A percentile compares a stretch with the other conserved stretches of the same genome.
Conservation (phyloP, 2,797 vertebrate species). For the Eremophila alpestris region DNA sequence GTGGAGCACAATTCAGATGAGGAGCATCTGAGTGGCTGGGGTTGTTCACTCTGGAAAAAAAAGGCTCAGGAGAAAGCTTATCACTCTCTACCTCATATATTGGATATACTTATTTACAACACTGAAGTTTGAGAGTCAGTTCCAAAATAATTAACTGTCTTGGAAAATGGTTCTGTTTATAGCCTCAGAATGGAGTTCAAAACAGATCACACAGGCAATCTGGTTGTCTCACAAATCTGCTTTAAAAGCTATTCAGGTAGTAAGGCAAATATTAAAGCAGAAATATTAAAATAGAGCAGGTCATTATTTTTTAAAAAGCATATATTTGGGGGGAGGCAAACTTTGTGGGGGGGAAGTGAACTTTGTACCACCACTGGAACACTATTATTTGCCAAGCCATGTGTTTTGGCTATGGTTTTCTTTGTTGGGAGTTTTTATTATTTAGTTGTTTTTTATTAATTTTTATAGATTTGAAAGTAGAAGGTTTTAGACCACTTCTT, state of each 20-base stretch:
- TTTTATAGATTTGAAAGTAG: not conserved
- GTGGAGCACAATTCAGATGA: not conserved
- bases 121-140: not conserved
- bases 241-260: not conserved
- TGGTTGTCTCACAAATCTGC: not conserved
- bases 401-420: not conserved
- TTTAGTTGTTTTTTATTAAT: not conserved
- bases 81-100: too few species aligned
- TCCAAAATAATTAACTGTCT: not conserved
- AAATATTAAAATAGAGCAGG: not conserved
- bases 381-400: not conserved
- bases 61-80: not conserved
- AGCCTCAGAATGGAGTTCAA: not conserved
- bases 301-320: not conserved
- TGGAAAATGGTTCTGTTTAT: not conserved
- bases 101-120: not conserved
- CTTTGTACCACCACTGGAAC: not conserved
- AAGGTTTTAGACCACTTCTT: not conserved
- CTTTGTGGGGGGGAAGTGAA: too few species aligned
- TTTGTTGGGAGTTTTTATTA: not conserved
- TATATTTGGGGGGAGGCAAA: not conserved
- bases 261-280: not conserved
- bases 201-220: not conserved
- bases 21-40: not conserved
- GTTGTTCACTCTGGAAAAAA: not conserved